Evolutionary conservation across 2,888 invertebrate genomes (phyloP), one percentile per base, ranked within the genome.

Genomic region (Chymomyza fuscimana): DNA sequence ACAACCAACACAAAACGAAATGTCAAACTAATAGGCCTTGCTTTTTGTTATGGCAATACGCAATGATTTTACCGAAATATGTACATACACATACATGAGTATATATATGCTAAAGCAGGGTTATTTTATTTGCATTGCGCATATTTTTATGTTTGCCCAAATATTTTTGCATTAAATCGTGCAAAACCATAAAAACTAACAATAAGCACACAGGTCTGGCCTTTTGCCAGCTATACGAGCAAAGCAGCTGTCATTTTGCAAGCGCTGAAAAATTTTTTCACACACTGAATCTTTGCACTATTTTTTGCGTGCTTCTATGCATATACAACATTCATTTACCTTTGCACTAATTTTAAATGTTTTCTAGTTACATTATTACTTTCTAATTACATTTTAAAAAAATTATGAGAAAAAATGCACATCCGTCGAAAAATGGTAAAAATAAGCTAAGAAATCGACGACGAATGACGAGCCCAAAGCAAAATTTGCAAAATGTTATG

Each of bases 331-430:
- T 22, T 65, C 22, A 59, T 70, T 86, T 85, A 87, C 86, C 87
- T 87, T 86, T 86, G 74, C 76, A 82, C 78, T 79, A 76, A 76
- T 73, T 86, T 74, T 79, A 74, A 80, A 78, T 80, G 73, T 72
- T 78, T 75, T 46, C 81, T 86, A 54, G 7, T 54, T 54, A 54
- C 52, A 54, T 81, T 72, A 81, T 86, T 83, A 85, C 70, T 64
- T 56, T 64, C 83, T 83, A 83, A 81, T 83, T 81, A 68, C 75
- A 81, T 75, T 85, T 86, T 83, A 86, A 83, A 86, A 86, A 79
- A 72, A 82, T 82, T 85, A 85, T 82, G 86, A 83, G 75, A 73
- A 79, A 83, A 86, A 83, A 83, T 83, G 83, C 85, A 83, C 81
- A 82, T 84, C 82, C 84, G 73, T 74, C 85, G 82, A 82, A 84